These are phyloP conservation scores for Prionace glauca DNA, from an alignment of 2,797 vertebrate genomes.

Conservation along the genomic window DNA sequence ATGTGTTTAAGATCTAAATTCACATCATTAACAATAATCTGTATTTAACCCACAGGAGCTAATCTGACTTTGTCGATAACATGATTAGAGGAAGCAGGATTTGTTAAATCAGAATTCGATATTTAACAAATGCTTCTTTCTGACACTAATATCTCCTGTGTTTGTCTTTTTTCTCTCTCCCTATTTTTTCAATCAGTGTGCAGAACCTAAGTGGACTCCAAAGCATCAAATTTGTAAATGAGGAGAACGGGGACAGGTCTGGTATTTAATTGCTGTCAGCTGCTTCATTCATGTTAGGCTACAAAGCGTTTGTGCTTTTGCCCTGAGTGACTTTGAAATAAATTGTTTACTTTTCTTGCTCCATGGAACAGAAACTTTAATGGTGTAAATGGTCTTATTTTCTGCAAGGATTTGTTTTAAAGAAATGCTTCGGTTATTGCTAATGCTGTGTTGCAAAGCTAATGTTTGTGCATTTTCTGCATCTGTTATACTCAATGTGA, in stretches of 20 bases:
- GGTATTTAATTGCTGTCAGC: constrained; percentile 44
- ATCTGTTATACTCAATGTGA: background rate
- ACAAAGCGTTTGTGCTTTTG: background rate
- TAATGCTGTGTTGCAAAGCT: background rate
- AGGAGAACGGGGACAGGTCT: constrained; percentile 60
- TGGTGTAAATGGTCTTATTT: background rate
- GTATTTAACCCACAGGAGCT: background rate
- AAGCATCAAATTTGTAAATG: constrained; percentile 51
- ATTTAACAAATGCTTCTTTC: constrained; percentile 10
- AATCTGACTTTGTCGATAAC: background rate
- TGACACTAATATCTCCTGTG: background rate
- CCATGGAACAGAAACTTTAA: background rate
- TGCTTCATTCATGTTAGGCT: constrained; percentile 20
- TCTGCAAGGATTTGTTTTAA: background rate
- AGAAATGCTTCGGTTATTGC: background rate
- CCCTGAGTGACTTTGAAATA: too few relatives aligned
- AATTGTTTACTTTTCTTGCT: background rate
- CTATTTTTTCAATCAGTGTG: constrained; percentile 60
- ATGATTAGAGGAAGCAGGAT: too few relatives aligned
- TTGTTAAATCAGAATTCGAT: background rate
- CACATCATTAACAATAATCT: background rate
- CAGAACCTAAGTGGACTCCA: constrained; percentile 72
- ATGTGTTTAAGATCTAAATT: background rate
- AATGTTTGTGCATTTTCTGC: background rate
- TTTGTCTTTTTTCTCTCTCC: constrained; percentile 44